A percentile compares a stretch with the other conserved stretches of the same genome.
Conservation (phyloP, 1,140 invertebrate genomes). For the Rhopalosiphum padi region DNA sequence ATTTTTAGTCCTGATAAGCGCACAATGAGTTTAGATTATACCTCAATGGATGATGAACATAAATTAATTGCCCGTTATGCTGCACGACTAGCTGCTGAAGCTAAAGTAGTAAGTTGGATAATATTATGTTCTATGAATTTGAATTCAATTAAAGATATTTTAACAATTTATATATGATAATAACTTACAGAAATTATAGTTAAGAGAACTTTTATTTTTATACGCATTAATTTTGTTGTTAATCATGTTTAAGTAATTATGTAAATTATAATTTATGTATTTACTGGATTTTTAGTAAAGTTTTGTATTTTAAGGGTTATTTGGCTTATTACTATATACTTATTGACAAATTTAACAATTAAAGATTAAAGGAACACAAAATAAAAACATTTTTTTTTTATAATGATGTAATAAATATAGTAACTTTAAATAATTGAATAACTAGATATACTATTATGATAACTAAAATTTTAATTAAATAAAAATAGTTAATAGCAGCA, state of each 20-base stretch:
- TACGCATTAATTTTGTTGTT: neutral
- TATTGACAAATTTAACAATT: neutral
- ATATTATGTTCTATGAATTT: neutral
- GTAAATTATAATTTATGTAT: too few relatives aligned
- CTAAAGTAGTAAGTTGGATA: slow-evolving; percentile 75
- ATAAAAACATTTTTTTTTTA: too few relatives aligned
- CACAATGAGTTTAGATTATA: slow-evolving; percentile 65
- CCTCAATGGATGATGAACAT: slow-evolving; percentile 89
- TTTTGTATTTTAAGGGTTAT: neutral
- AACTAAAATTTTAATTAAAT: too few relatives aligned
- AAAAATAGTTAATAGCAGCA: too few relatives aligned
- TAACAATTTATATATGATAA: slow-evolving; percentile 35
- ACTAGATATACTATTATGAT: too few relatives aligned
- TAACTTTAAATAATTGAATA: too few relatives aligned
- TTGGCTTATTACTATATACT: neutral
- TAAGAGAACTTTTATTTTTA: neutral
- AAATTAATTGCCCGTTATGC: slow-evolving; percentile 95
- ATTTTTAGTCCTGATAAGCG: slow-evolving; percentile 65
- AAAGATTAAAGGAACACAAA: neutral
- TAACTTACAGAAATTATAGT: neutral
- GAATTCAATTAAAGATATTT: neutral
- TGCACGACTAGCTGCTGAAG: slow-evolving; percentile 89
- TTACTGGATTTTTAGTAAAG: neutral
- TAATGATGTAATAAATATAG: too few relatives aligned
- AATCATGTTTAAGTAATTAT: neutral